Percentiles rank a stretch among this genome's conserved stretches.
phyloP scores from a whole-genome alignment of 2,888 invertebrate species.

The Rosalia funebris region DNA sequence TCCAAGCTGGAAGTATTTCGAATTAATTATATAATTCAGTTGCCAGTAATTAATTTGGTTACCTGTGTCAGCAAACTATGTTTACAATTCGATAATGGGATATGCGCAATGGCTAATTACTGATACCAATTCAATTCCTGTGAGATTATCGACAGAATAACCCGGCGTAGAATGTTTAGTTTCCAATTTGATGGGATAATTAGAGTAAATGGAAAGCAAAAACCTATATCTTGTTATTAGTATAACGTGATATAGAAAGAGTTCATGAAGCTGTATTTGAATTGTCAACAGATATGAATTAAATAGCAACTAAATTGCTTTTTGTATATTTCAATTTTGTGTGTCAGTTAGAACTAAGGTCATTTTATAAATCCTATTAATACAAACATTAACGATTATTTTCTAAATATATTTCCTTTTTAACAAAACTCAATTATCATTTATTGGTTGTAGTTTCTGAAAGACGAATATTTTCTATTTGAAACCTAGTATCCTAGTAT shows the following conservation, averaged over 20 bases:
- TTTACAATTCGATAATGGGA: conserved; percentile 47
- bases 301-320: no score
- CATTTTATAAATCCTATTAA: no score
- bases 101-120: conserved; percentile 45
- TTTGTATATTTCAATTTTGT: no score
- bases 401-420: background rate
- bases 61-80: conserved; percentile 44
- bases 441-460: background rate
- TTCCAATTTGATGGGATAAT: conserved; percentile 41
- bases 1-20: conserved; percentile 4
- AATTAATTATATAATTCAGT: conserved; percentile 23
- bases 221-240: conserved; percentile 8
- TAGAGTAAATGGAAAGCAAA: conserved; percentile 34
- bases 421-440: background rate
- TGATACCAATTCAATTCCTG: conserved; percentile 43
- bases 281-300: no score
- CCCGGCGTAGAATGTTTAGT: conserved; percentile 35
- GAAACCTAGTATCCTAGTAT: background rate
- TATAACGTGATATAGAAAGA: no score
- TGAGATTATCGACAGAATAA: conserved; percentile 42
- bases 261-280: no score
- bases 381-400: no score
- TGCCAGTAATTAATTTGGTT: conserved; percentile 35
- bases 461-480: background rate
- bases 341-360: no score